phyloP scores from a whole-genome alignment of 2,113 vertebrate genomes.

The Salvelinus fontinalis region DNA sequence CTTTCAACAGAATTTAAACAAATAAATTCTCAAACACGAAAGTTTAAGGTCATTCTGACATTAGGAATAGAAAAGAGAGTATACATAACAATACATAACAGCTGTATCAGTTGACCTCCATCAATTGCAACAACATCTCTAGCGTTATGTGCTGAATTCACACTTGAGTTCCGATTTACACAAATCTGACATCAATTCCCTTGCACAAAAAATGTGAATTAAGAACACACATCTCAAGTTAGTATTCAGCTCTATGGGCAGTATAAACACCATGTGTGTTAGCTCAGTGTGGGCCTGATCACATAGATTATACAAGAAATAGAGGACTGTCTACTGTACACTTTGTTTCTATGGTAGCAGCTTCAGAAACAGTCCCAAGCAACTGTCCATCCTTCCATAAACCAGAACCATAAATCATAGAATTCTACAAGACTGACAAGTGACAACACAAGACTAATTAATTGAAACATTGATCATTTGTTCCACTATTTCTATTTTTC shows the following conservation, averaged over 20 bases:
- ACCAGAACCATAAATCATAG: background rate
- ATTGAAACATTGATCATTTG: background rate
- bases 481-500: background rate
- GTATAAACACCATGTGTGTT: background rate
- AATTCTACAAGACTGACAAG: background rate
- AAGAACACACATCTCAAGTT: background rate
- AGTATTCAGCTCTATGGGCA: background rate
- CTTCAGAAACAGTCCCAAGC: slow-evolving; percentile 7
- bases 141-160: no score
- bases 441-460: background rate
- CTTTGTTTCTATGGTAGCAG: background rate
- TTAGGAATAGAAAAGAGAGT: background rate
- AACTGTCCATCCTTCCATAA: background rate
- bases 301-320: background rate
- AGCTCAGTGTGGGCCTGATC: background rate
- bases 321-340: background rate
- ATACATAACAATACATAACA: background rate
- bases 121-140: background rate
- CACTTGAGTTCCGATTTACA: no score
- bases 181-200: no score
- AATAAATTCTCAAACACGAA: background rate
- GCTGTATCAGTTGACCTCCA: background rate
- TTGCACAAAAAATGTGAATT: background rate
- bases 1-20: background rate
- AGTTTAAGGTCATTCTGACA: background rate